Evolutionary conservation across 2,797 vertebrate genomes (phyloP).

Genomic region (Rhynchotus rufescens): DNA sequence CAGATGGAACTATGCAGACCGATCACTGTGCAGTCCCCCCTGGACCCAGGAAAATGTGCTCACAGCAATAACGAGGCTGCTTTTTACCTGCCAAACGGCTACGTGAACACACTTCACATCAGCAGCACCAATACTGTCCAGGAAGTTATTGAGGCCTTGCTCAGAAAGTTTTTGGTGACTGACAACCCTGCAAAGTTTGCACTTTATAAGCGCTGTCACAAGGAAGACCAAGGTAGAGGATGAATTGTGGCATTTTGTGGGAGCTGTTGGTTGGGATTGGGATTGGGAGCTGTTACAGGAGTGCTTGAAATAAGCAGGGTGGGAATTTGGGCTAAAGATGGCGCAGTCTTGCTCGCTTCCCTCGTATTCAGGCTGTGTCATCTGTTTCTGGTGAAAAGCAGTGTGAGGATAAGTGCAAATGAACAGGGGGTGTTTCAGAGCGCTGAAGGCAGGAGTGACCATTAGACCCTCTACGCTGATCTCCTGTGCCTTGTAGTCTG

Average conservation of each 20-base stretch:
- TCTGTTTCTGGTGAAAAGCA: background rate
- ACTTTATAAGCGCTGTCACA: conserved; percentile 92
- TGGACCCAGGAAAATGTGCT: conserved; percentile 46
- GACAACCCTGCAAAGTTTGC: conserved; percentile 97
- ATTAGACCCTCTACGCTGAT: background rate
- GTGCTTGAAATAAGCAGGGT: background rate
- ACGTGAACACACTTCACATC: conserved; percentile 93
- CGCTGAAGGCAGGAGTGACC: background rate
- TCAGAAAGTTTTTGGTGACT: conserved; percentile 91
- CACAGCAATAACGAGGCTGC: conserved; percentile 78
- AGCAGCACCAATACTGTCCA: conserved; percentile 93
- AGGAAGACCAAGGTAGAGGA: conserved; percentile 92
- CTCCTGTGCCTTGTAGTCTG: background rate
- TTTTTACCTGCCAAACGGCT: conserved; percentile 88
- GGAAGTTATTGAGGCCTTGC: conserved; percentile 94
- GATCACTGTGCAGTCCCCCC: conserved; percentile 84
- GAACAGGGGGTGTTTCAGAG: background rate
- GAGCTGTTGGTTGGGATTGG: too few species aligned
- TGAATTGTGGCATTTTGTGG: background rate
- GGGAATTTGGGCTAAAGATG: background rate
- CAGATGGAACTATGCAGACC: conserved; percentile 92
- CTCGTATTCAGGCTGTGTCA: background rate
- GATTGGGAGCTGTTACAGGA: background rate
- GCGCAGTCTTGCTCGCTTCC: background rate
- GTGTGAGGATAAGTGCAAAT: background rate